phyloP scores from a whole-genome alignment of 2,888 invertebrate species.

The Brachylomia viminalis region DNA sequence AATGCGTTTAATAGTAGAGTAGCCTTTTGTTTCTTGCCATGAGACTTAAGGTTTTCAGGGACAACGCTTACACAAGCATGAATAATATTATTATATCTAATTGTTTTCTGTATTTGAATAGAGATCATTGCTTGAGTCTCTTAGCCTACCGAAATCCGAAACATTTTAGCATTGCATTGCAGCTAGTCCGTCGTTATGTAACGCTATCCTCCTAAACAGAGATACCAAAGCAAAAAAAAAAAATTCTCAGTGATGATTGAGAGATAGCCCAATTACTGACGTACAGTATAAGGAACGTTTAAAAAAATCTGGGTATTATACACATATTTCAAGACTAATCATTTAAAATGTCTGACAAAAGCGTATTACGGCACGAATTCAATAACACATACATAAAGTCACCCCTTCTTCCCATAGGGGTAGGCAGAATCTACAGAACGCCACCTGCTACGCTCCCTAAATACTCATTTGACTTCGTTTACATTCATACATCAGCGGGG shows the following conservation, averaged over 20 bases:
- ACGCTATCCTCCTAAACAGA: not conserved
- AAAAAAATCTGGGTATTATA: not conserved
- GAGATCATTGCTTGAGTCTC: not conserved
- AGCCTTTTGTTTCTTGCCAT: not conserved
- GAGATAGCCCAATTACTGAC: not conserved
- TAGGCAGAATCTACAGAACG: not conserved
- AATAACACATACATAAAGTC: not conserved
- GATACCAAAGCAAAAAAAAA: not conserved
- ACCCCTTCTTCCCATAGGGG: not conserved
- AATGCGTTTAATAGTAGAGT: not conserved
- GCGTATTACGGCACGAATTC: not conserved
- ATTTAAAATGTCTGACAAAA: not conserved
- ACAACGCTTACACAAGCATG: not conserved
- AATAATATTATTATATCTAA: constrained; percentile 15
- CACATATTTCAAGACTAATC: not conserved
- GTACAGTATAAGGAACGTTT: not conserved
- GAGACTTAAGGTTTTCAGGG: not conserved
- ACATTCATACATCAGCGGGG: not conserved
- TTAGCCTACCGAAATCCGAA: not conserved
- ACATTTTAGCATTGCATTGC: not conserved
- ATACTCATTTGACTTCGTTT: not conserved
- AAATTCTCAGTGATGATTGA: not conserved
- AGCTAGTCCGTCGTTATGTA: too few relatives aligned
- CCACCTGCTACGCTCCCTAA: not conserved
- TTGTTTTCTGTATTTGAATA: constrained; percentile 15